Evolutionary conservation across 2,888 invertebrate genomes (phyloP), one percentile per base, ranked within the genome.

Genomic region (Standfussiana lucernea): DNA sequence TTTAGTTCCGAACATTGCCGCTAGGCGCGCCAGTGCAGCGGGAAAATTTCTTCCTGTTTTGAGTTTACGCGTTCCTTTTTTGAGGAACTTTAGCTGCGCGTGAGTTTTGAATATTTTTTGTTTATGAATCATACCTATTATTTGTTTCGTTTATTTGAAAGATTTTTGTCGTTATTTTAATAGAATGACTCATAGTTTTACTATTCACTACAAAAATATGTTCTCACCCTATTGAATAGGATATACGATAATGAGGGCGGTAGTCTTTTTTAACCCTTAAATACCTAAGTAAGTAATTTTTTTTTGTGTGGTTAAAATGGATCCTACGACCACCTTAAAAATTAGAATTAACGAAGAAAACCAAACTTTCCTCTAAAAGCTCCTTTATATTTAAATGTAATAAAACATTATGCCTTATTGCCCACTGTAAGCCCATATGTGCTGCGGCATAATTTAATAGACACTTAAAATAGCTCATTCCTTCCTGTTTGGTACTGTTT

Each of bases 1-100:
- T 90, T 92, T 94, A 94, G 94, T 96, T 93, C 93, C 92, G 95
- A 91, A 87, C 94, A 89, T 93, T 89, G 95, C 94, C 95, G 93
- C 93, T 84, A 87, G 93, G 89, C 79, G 95, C 94, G 94, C 92
- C 92, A 83, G 88, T 86, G 92, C 89, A 89, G 89, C 91, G 90
- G 92, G 94, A 92, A 94, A 94, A 94, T 92, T 92, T 95, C 96
- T 96, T 96, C 96, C 96, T 96, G 96, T 94, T 95, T 94, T 86
- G 91, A 90, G 88, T 92, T 92, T 73, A 89, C 88, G 90, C 87
- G 89, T 84, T 91, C 88, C 89, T 91, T 91, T 92, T 93, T 92
- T 92, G 88, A 83, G 86, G 90, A 90, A 88, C 90, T 89, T 89
- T 84, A 87, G 87, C 86, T 86, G 82, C 89, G 86, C 87, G 89